Evolutionary conservation across 1,140 invertebrate genomes (phyloP), one percentile per base, ranked within the genome.

Genomic region (Diabrotica virgifera): DNA sequence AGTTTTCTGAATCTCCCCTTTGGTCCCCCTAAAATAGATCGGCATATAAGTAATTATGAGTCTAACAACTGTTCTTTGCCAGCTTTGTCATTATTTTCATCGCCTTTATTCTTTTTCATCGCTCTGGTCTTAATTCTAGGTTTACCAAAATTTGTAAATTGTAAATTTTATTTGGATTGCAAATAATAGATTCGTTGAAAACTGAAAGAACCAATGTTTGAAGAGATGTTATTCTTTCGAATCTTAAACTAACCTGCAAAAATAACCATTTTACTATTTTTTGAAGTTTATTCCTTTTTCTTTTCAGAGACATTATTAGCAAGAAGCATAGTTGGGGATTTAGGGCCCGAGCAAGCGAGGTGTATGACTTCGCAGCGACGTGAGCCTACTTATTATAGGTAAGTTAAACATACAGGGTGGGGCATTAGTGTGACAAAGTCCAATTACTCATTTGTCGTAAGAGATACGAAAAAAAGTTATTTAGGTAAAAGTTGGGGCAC

Each of bases 271-370:
- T 24, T 60, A 36, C 13, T 36, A 61, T 24, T 24, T 24, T 14
- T 14, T 37, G 36, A 35, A 54, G 12, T 38, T 24, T 62, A 38
- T 10, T 46, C 7, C 36, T 53, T 63, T 64, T 62, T 11, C 52
- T 35, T 69, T 79, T 7, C 74, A 81, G 79, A 79, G 73, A 78
- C 71, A 79, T 78, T 74, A 77, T 77, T 79, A 77, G 77, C 72
- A 75, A 78, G 73, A 77, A 76, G 73, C 74, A 76, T 78, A 76
- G 75, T 80, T 81, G 80, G 78, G 74, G 79, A 78, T 80, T 80
- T 79, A 77, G 83, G 80, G 81, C 74, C 80, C 80, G 82, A 78
- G 80, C 81, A 81, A 80, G 82, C 83, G 81, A 82, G 81, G 83
- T 84, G 83, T 83, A 84, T 85, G 83, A 85, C 74, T 79, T 79